Evolutionary conservation across 2,888 invertebrate species (phyloP).

Genomic region (Eupelmus urozonus): DNA sequence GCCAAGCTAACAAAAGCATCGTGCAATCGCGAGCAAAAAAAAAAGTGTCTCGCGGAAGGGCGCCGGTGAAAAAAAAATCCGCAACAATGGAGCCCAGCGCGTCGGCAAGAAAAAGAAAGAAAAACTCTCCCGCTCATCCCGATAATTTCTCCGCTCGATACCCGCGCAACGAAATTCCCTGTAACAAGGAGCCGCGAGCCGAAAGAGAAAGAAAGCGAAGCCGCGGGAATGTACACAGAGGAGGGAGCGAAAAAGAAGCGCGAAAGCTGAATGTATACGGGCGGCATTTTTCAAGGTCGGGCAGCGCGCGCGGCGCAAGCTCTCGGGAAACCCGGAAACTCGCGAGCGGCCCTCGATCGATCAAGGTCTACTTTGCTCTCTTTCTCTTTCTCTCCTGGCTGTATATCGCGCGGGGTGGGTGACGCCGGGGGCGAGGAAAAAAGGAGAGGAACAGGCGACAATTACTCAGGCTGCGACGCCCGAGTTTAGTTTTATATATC

Average conservation of each 20-base stretch:
- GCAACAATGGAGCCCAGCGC: not conserved
- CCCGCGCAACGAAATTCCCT: not conserved
- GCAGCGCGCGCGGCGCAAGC: not conserved
- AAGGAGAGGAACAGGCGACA: slow-evolving; percentile 21
- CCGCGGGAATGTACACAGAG: not conserved
- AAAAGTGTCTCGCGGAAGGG: too few species aligned
- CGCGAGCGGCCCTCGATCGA: slow-evolving; percentile 47
- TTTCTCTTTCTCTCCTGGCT: not conserved
- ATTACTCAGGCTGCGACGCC: slow-evolving; percentile 33
- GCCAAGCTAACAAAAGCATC: too few species aligned
- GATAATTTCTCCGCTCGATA: slow-evolving; percentile 11
- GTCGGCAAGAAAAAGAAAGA: not conserved
- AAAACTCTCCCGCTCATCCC: slow-evolving; percentile 5
- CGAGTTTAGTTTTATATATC: slow-evolving; percentile 6
- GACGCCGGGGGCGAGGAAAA: not conserved
- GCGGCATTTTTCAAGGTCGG: slow-evolving; percentile 50
- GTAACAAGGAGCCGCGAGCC: not conserved
- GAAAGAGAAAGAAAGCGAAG: not conserved
- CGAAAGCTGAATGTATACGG: too few species aligned
- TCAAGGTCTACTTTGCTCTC: slow-evolving; percentile 36
- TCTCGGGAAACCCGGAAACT: slow-evolving; percentile 41
- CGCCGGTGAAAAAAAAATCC: not conserved
- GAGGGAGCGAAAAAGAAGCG: not conserved
- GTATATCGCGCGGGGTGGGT: not conserved
- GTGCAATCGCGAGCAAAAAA: too few species aligned